These are phyloP conservation scores for Epirrita christyi DNA, from an alignment of 2,888 invertebrate genomes.

Conservation along the genomic window DNA sequence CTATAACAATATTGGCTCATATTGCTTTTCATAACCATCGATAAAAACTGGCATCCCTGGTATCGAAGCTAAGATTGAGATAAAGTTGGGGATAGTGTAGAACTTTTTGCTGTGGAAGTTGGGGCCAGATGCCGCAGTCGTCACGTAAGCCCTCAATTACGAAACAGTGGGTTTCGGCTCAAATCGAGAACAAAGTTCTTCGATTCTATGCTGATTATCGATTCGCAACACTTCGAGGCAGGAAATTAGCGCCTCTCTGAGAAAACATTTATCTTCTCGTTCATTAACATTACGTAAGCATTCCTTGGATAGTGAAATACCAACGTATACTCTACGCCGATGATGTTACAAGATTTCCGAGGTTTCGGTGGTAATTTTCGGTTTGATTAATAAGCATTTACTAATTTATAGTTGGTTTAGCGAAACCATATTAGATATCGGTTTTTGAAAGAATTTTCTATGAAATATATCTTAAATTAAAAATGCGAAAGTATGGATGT, in stretches of 20 bases:
- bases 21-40: conserved; percentile 61
- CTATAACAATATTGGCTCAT: conserved; percentile 58
- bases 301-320: conserved; percentile 19
- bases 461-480: no score
- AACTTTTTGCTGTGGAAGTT: conserved; percentile 72
- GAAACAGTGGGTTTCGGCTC: conserved; percentile 74
- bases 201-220: conserved; percentile 74
- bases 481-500: no score
- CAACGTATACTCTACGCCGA: neutral
- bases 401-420: no score
- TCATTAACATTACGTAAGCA: conserved; percentile 27
- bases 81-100: conserved; percentile 72
- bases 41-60: conserved; percentile 62
- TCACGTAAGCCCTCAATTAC: conserved; percentile 84
- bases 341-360: conserved; percentile 1
- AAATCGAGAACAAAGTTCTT: conserved; percentile 73
- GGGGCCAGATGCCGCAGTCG: conserved; percentile 76
- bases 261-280: conserved; percentile 36
- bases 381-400: neutral
- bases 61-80: conserved; percentile 77
- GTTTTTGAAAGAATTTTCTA: no score
- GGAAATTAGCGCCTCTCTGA: conserved; percentile 44
- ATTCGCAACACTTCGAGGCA: conserved; percentile 50
- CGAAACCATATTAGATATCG: no score
- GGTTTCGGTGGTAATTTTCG: neutral